Percentiles rank a stretch among this genome's conserved stretches.
These are phyloP conservation scores for Nestor notabilis DNA, from an alignment of 2,113 vertebrate genomes.

Conservation along the genomic window DNA sequence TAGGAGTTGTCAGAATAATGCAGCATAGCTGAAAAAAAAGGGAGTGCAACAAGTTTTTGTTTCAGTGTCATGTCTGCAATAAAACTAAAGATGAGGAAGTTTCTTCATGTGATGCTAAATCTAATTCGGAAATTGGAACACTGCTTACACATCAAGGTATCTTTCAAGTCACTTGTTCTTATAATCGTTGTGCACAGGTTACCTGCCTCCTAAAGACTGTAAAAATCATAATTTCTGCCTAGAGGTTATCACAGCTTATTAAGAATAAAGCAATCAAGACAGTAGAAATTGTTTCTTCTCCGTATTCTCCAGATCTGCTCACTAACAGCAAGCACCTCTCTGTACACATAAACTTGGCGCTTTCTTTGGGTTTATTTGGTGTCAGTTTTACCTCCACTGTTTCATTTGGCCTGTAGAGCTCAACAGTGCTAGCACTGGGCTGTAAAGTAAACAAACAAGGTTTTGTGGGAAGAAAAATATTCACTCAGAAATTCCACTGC, in stretches of 20 bases:
- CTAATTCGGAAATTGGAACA: neutral
- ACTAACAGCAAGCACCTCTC: neutral
- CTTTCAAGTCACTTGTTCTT: neutral
- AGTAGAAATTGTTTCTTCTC: neutral
- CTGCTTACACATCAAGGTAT: neutral
- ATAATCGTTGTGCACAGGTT: neutral
- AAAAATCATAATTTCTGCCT: neutral
- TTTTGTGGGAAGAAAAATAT: constrained; percentile 58
- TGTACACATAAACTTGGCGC: neutral
- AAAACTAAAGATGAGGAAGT: neutral
- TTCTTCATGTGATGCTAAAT: neutral
- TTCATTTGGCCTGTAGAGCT: constrained; percentile 8
- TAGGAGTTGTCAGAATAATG: neutral
- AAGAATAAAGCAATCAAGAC: neutral
- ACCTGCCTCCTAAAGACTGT: neutral
- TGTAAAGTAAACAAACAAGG: constrained; percentile 50
- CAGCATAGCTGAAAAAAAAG: neutral
- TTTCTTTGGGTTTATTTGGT: neutral
- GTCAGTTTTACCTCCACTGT: constrained; percentile 14
- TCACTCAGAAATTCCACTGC: constrained; percentile 30
- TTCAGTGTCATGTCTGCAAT: neutral
- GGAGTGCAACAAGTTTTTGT: neutral
- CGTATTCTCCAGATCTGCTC: neutral
- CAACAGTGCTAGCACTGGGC: neutral
- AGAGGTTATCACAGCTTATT: neutral